phyloP scores from a whole-genome alignment of 2,113 vertebrate genomes.

The Callaeas wilsoni region DNA sequence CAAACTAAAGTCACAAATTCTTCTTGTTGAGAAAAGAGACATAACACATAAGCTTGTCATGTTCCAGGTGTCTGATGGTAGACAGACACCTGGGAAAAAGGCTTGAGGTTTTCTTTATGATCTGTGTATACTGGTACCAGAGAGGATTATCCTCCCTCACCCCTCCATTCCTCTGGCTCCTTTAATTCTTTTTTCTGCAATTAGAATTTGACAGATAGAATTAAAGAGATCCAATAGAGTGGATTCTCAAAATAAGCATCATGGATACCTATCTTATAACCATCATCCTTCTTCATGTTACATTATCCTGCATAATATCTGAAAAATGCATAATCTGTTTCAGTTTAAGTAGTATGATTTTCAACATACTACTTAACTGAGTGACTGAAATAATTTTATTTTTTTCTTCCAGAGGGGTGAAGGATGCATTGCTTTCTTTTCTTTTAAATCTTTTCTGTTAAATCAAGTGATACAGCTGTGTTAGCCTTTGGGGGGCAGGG shows the following conservation, averaged over 20 bases:
- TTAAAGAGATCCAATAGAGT: not conserved
- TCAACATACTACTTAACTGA: not conserved
- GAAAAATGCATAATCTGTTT: not conserved
- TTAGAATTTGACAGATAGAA: not conserved
- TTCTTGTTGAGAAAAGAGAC: not conserved
- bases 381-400: not conserved
- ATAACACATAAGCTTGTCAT: not conserved
- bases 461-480: not conserved
- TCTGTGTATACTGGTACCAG: not conserved
- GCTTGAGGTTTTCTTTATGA: not conserved
- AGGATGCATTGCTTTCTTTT: not conserved
- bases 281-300: not conserved
- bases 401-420: rapidly evolving
- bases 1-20: not conserved
- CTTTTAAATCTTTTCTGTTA: not conserved
- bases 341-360: not conserved
- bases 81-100: not conserved
- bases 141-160: not conserved
- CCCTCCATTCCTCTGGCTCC: not conserved
- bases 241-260: not conserved
- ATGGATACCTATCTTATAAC: not conserved
- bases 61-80: not conserved
- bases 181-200: not conserved
- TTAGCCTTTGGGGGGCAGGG: rapidly evolving
- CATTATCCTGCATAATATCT: not conserved